Conservation (phyloP, 2,888 invertebrate species). For the Lagria hirta region DNA sequence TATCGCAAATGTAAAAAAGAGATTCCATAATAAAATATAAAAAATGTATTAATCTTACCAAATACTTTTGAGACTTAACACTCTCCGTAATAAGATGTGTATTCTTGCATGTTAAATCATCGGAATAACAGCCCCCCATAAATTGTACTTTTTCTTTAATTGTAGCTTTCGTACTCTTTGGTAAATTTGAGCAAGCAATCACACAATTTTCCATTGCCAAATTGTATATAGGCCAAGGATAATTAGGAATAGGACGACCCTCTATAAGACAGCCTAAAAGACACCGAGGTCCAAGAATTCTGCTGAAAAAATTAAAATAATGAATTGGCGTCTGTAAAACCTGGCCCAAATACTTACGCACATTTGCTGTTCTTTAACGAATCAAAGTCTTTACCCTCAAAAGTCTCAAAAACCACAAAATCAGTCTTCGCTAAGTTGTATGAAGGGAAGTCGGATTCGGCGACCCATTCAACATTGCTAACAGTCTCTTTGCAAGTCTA, state of each 20-base stretch:
- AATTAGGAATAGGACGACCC: constrained; percentile 72
- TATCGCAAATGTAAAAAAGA: neutral
- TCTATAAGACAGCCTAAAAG: constrained; percentile 72
- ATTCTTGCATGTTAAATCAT: constrained; percentile 64
- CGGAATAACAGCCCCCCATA: constrained; percentile 76
- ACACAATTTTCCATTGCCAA: constrained; percentile 76
- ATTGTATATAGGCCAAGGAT: constrained; percentile 74
- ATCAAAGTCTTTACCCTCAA: constrained; percentile 72
- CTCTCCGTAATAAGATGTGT: constrained; percentile 83
- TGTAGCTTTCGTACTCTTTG: constrained; percentile 55
- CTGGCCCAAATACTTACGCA: constrained; percentile 60
- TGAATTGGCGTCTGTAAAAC: neutral
- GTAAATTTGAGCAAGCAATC: constrained; percentile 63
- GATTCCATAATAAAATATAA: no score
- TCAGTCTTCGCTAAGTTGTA: constrained; percentile 65
- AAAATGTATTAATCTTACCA: no score
- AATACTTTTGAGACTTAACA: constrained; percentile 75
- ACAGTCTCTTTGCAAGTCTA: constrained; percentile 57
- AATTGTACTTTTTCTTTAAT: constrained; percentile 66
- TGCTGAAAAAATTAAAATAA: constrained; percentile 51
- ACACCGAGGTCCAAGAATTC: constrained; percentile 82
- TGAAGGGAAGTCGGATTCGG: constrained; percentile 61
- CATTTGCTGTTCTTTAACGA: constrained; percentile 66
- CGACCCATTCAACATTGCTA: constrained; percentile 65
- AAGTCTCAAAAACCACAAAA: constrained; percentile 77